These are phyloP conservation scores for Leptobrachium ailaonicum DNA, from an alignment of 2,113 vertebrate genomes.

Conservation along the genomic window DNA sequence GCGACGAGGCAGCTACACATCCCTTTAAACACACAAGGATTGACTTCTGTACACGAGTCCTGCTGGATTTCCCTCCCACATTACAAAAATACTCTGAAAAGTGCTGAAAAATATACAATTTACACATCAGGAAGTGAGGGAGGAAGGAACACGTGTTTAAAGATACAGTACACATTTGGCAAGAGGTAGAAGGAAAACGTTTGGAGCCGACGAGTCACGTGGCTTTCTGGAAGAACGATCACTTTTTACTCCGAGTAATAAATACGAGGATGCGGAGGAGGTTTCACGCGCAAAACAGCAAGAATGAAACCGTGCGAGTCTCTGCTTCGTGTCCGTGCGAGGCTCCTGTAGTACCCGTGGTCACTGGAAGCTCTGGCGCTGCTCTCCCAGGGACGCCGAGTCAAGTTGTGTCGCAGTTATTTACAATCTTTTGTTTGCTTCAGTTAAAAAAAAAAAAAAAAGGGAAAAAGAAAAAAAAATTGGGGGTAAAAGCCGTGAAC, in stretches of 20 bases:
- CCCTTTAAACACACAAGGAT: background rate
- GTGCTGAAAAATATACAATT: slow-evolving; percentile 13
- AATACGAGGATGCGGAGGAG: background rate
- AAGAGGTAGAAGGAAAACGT: background rate
- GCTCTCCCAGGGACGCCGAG: background rate
- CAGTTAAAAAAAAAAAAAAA: background rate
- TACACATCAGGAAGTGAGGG: background rate
- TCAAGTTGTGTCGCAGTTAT: slow-evolving; percentile 27
- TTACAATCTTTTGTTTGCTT: background rate
- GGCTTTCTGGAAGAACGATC: background rate
- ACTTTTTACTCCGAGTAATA: background rate
- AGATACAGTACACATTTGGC: background rate
- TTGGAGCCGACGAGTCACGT: background rate
- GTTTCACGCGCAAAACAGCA: background rate
- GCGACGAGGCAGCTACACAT: slow-evolving; percentile 4
- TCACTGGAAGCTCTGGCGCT: background rate
- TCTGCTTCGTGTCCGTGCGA: background rate
- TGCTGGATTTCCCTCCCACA: background rate
- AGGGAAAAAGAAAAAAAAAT: background rate
- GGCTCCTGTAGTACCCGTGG: background rate
- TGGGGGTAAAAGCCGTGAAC: background rate
- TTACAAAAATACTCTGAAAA: slow-evolving; percentile 24
- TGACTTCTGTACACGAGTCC: background rate
- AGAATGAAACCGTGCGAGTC: too few species aligned
- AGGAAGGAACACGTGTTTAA: background rate